A percentile compares a stretch with the other conserved stretches of the same genome.
Evolutionary conservation across 37 sponge, comb jelly and placozoan species (phyloP).

Genomic region (Mnemiopsis leidyi): DNA sequence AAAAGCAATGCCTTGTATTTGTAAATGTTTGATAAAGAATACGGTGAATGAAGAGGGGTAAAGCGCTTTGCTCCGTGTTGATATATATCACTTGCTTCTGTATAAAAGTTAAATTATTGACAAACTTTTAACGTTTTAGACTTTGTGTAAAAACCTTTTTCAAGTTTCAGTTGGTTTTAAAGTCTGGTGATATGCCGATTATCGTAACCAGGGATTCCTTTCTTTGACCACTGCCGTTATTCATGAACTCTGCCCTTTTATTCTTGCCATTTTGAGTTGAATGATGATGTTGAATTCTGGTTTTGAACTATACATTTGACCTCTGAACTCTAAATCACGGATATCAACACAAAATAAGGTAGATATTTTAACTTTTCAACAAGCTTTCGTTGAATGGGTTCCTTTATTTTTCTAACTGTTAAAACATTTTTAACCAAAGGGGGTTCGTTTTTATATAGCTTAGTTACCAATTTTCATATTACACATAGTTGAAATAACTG

Average conservation of each 20-base stretch:
- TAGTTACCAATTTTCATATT: not conserved
- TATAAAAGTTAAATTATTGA: conserved; percentile 47
- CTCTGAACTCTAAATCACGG: too few species aligned
- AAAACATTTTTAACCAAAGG: not conserved
- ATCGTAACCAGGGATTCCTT: not conserved
- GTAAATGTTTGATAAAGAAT: conserved; percentile 31
- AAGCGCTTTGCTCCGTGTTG: not conserved
- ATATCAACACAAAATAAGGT: not conserved
- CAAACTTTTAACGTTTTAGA: conserved; percentile 18
- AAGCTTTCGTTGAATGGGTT: not conserved
- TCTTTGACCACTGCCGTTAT: not conserved
- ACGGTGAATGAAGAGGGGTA: not conserved
- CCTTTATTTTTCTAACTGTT: not conserved
- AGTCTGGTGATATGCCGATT: not conserved
- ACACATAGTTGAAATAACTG: too few species aligned
- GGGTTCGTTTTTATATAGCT: not conserved
- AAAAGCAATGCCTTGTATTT: conserved; percentile 13
- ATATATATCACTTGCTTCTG: not conserved
- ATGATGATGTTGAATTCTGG: not conserved
- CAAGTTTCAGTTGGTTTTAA: not conserved
- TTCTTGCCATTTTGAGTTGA: not conserved
- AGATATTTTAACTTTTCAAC: not conserved
- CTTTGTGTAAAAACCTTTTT: not conserved
- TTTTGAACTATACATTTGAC: too few species aligned
- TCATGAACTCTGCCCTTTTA: not conserved